Base-by-base conservation (phyloP, 2,113 vertebrate species). In the Crotalus viridis region DNA sequence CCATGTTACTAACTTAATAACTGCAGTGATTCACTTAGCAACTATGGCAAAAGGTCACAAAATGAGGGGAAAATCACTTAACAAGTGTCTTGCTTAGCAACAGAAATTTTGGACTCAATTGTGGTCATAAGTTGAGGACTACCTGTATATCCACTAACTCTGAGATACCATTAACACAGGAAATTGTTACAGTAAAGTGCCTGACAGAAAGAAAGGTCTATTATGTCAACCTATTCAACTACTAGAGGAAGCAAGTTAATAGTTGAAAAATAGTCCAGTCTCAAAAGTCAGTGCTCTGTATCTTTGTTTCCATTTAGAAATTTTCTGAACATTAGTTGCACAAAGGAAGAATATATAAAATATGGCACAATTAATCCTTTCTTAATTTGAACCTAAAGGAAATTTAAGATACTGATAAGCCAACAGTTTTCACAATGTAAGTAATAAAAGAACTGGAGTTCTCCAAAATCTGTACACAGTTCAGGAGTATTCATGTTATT, bases 181-280 rank as follows among this genome's bases (percentile, higher is more conserved):
- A 92, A 94, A 91, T 94, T 22, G 85, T 91, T 74, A 39, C 39
- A 39, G 28, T 85, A 91, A 33, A 88, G 48, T 85, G 59, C 86
- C 55, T 55, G 64, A 85, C 52, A 17, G 61, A 88, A 91, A 88
- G 88, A 52, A 94, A 39, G 64, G 43, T n/a, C 91, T 90, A 92
- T 90, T 94, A 92, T 89, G 81, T 91, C 90, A 85, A 64, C 52
- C 54, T 43, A 88, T 87, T 59, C 89, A 91, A 91, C 8, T 19
- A 91, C 8, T 19, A 88, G 64, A 92, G 91, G 93, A 94, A 94
- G 92, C 43, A 54, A 85, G 90, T 87, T 55, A 88, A 85, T 26
- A 85, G 61, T 33, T 85, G 93, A 94, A 61, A 52, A 39, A 92
- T 94, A 61, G 85, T 85, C 52, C 56, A 88, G 61, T 81, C 52